Evolutionary conservation across 2,113 vertebrate genomes (phyloP).

Genomic region (Eretmochelys imbricata): DNA sequence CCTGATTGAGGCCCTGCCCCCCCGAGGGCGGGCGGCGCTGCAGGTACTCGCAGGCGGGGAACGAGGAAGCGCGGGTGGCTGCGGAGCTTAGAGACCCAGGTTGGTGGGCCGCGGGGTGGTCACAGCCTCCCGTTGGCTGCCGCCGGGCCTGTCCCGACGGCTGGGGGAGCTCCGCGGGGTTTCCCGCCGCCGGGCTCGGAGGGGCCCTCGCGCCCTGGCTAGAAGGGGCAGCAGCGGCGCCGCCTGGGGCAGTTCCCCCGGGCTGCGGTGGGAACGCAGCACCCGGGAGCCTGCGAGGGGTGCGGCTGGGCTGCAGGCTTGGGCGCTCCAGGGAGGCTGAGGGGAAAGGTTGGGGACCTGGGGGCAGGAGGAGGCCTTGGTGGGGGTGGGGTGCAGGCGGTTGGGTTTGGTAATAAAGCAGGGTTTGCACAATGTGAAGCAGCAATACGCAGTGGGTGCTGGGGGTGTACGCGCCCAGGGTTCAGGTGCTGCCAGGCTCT

Average conservation of each 20-base stretch:
- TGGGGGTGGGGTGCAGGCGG: not conserved
- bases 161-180: not conserved
- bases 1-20: not conserved
- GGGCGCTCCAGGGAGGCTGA: accelerated
- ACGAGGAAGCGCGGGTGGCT: not conserved
- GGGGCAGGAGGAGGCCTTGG: not conserved
- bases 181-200: not conserved
- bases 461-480: too few species aligned
- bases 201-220: not conserved
- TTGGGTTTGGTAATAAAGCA: not conserved
- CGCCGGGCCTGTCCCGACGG: too few species aligned
- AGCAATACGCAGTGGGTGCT: not conserved
- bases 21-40: not conserved
- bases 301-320: not conserved
- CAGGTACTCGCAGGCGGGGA: too few species aligned
- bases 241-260: not conserved
- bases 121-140: not conserved
- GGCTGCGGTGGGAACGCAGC: not conserved
- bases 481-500: not conserved
- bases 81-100: not conserved
- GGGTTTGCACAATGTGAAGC: not conserved
- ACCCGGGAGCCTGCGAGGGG: not conserved
- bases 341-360: not conserved
- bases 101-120: not conserved
- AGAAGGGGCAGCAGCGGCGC: not conserved